Conservation (phyloP, 2,888 invertebrate species). For the Macaria notata region DNA sequence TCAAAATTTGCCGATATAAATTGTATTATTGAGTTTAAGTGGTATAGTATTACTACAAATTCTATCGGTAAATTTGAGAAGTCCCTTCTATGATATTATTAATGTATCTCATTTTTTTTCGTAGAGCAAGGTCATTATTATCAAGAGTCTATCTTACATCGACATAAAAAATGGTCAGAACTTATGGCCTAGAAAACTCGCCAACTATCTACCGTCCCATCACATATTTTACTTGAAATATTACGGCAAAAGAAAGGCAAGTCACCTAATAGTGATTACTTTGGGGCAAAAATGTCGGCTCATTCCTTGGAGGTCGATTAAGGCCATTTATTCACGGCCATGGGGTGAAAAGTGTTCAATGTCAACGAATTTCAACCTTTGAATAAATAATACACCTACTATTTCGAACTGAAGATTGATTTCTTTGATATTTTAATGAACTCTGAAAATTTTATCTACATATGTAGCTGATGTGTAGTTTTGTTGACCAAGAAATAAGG, state of each 20-base stretch:
- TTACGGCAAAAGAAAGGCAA: background rate
- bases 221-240: no score
- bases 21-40: no score
- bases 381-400: constrained; percentile 1
- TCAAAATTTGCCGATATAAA: no score
- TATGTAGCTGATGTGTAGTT: background rate
- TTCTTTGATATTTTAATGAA: constrained; percentile 15
- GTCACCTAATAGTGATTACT: constrained; percentile 12
- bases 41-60: no score
- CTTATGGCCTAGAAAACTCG: no score
- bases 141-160: no score
- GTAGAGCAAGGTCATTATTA: no score
- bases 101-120: no score
- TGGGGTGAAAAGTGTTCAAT: constrained; percentile 23
- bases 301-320: constrained; percentile 15
- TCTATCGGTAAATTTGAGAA: no score
- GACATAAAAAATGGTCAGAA: no score
- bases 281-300: constrained; percentile 19
- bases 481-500: background rate
- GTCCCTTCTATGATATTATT: no score
- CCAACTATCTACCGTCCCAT: no score
- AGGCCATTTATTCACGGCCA: constrained; percentile 17
- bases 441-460: background rate
- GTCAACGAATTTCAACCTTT: constrained; percentile 20
- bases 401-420: constrained; percentile 6